Evolutionary conservation across 2,888 invertebrate species (phyloP), one percentile per base, ranked within the genome.

Genomic region (Coecobrya sp.): DNA sequence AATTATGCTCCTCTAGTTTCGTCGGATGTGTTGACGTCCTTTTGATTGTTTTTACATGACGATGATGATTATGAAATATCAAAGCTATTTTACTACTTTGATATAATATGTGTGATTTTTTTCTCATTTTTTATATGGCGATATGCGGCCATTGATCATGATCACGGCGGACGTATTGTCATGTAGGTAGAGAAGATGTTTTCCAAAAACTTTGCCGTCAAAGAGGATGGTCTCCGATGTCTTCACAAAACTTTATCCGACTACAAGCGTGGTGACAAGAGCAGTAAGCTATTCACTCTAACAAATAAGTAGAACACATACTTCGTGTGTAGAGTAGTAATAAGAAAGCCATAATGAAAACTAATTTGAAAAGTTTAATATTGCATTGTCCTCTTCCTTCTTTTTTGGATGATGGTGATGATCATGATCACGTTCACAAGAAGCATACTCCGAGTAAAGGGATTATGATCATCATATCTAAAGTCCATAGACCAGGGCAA

Each of bases 191-290:
- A 98, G 95, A 98, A 98, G 95, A 98, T 98, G 96, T 98, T 98
- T 96, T 98, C 98, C 5, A 98, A 98, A 95, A 98, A 98, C 95
- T 98, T 98, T 96, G 97, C 98, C 73, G 98, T 98, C 95, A 98
- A 98, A 95, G 98, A 98, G 95, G 98, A 98, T 95, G 98, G 98
- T 0, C 95, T 98, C n/a, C 96, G 97, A 93, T 96, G 97, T 22
- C 96, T 98, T 68, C 96, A 97, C 95, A 96, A 96, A 89, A 96
- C 96, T 93, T 95, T 97, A 65, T 95, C 96, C 7, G 95, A 95
- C 85, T 95, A 94, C 76, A 93, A 93, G 73, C 92, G 94, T 42
- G 95, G 94, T 59, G 95, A 94, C 76, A 94, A 95, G 82, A 94
- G 89, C 30, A 94, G 94, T 94, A 93, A 92, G 93, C 62, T 25